Evolutionary conservation across 2,113 vertebrate species (phyloP), one percentile per base, ranked within the genome.

Genomic region (Nannobrachium achirus): DNA sequence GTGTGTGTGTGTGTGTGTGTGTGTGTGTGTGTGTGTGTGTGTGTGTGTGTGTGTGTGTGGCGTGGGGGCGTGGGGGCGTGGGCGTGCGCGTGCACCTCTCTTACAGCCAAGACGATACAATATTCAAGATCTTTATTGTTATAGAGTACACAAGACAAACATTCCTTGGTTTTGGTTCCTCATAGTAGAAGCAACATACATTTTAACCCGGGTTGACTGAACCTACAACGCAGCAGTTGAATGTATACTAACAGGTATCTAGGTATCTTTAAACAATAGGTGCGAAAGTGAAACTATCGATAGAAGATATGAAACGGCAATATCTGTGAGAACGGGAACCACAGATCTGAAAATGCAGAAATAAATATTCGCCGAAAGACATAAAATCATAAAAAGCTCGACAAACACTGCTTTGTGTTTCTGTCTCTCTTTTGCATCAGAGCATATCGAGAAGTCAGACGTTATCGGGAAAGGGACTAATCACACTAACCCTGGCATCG

Each of bases 271-370:
- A 15, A 50, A 25, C 25, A 25, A 25, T 25, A 25, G 25, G 25
- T 25, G 25, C 4, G 25, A 25, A 25, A 25, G 25, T 25, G 25
- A 25, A 25, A 25, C 25, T 25, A 25, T 25, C 25, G n/a, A n/a
- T n/a, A n/a, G 38, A 58, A n/a, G 40, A 60, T 18, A 15, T 45
- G 41, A 60, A 45, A 60, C 40, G 9, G 11, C 5, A 16, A 3
- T 20, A 10, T 39, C 6, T 7, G 8, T 40, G 8, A 40, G 7
- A 76, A 61, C 63, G 61, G 70, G 66, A 79, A 79, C 73, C 7
- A 33, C 51, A 10, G 42, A 63, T 51, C 45, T 14, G 14, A 74
- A 25, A 25, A 83, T 68, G 66, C 55, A 75, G 59, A 77, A 69
- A 75, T 72, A 13, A 60, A 20, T 16, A 2, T 53, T 39, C 46